Percentiles rank a stretch among this genome's conserved stretches.
Evolutionary conservation across 1,140 invertebrate species (phyloP).

Genomic region (Megalopta genalis): DNA sequence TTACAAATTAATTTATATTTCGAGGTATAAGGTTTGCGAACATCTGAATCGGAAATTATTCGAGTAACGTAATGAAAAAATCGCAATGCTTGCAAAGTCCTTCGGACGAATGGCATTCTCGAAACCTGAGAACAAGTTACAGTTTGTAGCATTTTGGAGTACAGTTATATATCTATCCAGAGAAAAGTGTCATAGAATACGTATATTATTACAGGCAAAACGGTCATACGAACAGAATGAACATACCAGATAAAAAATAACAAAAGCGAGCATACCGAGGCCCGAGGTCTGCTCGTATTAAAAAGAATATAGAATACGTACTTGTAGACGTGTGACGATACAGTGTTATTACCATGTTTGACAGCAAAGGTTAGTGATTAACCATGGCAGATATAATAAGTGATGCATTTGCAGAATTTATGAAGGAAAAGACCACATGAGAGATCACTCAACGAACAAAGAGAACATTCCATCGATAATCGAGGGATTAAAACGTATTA

Average conservation of each 20-base stretch:
- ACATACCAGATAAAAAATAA: constrained; percentile 31
- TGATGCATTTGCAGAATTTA: constrained; percentile 41
- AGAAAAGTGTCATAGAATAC: constrained; percentile 53
- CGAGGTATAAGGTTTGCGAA: not conserved
- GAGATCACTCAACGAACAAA: not conserved
- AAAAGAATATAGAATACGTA: constrained; percentile 61
- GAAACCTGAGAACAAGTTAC: constrained; percentile 19
- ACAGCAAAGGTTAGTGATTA: constrained; percentile 52
- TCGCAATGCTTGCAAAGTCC: constrained; percentile 43
- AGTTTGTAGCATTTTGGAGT: constrained; percentile 40
- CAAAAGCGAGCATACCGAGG: constrained; percentile 34
- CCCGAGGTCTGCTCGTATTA: constrained; percentile 62
- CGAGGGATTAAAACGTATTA: constrained; percentile 33
- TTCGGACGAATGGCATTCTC: constrained; percentile 49
- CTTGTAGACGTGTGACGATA: constrained; percentile 63
- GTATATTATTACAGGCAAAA: constrained; percentile 42
- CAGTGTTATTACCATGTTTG: constrained; percentile 63
- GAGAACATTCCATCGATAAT: constrained; percentile 55
- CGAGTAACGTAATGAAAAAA: constrained; percentile 1
- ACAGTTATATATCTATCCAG: constrained; percentile 44
- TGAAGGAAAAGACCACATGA: not conserved
- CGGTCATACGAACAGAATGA: constrained; percentile 38
- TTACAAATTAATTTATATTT: constrained; percentile 4
- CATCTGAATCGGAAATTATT: constrained; percentile 19
- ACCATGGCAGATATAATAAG: constrained; percentile 32